Evolutionary conservation across 2,113 vertebrate species (phyloP).

Genomic region (Nothocercus julius): DNA sequence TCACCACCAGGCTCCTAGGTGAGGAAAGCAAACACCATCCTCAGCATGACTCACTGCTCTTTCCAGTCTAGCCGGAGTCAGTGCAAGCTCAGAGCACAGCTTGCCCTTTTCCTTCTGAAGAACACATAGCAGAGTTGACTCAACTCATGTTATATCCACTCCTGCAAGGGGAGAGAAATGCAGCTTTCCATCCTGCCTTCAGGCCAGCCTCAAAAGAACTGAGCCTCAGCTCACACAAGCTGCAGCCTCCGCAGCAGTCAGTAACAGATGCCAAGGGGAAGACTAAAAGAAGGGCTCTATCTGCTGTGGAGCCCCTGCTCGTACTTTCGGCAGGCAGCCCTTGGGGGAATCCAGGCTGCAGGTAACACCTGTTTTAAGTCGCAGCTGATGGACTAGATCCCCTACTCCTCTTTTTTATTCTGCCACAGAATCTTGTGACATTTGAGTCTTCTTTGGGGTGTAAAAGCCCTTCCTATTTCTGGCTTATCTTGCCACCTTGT

Average conservation of each 20-base stretch:
- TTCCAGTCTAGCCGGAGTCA: neutral
- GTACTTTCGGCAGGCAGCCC: neutral
- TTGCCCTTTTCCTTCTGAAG: neutral
- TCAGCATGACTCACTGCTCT: neutral
- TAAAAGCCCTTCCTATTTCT: neutral
- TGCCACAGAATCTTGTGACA: neutral
- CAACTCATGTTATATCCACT: neutral
- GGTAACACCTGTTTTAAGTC: neutral
- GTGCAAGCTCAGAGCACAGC: neutral
- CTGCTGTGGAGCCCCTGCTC: neutral
- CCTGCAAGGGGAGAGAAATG: neutral
- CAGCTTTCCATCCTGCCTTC: neutral
- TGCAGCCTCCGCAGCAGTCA: neutral
- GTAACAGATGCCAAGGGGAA: neutral
- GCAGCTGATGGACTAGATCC: neutral
- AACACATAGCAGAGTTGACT: neutral
- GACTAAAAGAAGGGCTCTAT: neutral
- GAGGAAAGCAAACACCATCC: neutral
- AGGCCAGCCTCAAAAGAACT: neutral
- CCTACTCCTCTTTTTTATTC: neutral
- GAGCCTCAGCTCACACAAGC: no score
- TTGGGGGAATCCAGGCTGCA: neutral
- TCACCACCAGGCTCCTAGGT: neutral
- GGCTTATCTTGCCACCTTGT: neutral
- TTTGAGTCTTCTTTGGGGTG: neutral